Evolutionary conservation across 2,888 invertebrate species (phyloP).

Genomic region (Tipula vernalis): DNA sequence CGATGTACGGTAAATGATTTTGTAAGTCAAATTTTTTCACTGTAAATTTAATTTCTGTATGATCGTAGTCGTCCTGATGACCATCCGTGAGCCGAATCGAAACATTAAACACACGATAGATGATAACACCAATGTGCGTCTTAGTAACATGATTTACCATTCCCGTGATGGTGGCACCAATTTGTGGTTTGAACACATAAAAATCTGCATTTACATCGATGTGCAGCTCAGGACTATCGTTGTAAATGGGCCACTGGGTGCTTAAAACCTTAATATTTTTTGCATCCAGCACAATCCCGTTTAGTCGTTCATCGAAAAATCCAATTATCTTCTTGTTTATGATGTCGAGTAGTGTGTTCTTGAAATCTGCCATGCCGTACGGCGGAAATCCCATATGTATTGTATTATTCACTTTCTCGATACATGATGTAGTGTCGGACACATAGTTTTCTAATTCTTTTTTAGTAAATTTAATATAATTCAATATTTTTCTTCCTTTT

Average conservation of each 20-base stretch:
- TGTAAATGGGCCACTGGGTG: constrained; percentile 36
- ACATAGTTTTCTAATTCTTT: constrained; percentile 38
- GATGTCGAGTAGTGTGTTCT: constrained; percentile 36
- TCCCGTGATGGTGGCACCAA: constrained; percentile 43
- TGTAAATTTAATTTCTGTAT: constrained; percentile 32
- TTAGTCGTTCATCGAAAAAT: constrained; percentile 38
- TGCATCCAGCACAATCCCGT: constrained; percentile 48
- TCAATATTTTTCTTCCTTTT: constrained; percentile 29
- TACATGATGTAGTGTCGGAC: constrained; percentile 38
- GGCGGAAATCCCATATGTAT: constrained; percentile 43
- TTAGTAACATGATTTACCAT: constrained; percentile 42
- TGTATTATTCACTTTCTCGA: constrained; percentile 34
- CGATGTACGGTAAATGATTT: constrained; percentile 30
- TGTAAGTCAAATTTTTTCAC: constrained; percentile 30
- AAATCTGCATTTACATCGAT: constrained; percentile 47
- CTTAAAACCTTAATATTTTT: constrained; percentile 44
- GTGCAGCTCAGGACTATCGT: constrained; percentile 44
- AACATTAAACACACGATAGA: constrained; percentile 51
- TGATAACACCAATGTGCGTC: constrained; percentile 47
- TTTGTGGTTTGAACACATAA: constrained; percentile 46
- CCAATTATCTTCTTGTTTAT: constrained; percentile 36
- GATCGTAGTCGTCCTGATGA: constrained; percentile 34
- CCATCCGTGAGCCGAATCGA: constrained; percentile 38
- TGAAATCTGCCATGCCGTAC: constrained; percentile 38
- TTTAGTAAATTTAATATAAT: constrained; percentile 32